Percentiles rank a stretch among this genome's conserved stretches.
phyloP scores from a whole-genome alignment of 2,797 vertebrate species.

The Gambusia yucatana region DNA sequence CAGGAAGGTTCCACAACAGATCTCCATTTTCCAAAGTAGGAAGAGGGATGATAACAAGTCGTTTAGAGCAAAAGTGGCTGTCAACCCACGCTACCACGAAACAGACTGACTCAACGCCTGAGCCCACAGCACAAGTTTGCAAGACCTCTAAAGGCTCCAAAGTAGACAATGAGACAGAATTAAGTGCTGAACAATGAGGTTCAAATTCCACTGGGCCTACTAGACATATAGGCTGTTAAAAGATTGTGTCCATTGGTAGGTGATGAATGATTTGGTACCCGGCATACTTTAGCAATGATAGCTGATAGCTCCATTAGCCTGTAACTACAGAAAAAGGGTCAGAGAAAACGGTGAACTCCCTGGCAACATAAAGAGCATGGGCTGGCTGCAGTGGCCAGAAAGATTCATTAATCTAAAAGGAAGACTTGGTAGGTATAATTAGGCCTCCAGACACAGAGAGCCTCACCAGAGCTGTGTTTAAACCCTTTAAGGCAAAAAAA shows the following conservation, averaged over 20 bases:
- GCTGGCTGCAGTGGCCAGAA: conserved; percentile 61
- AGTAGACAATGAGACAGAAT: conserved; percentile 62
- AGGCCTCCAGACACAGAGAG: conserved; percentile 75
- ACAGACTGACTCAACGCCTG: conserved; percentile 27
- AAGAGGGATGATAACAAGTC: conserved; percentile 64
- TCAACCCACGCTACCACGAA: conserved; percentile 32
- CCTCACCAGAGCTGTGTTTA: conserved; percentile 56
- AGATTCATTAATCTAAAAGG: conserved; percentile 79
- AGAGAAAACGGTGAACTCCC: conserved; percentile 70
- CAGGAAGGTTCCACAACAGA: conserved; percentile 59
- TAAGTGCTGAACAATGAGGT: conserved; percentile 65
- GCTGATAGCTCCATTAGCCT: conserved; percentile 78
- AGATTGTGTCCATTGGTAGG: conserved; percentile 72
- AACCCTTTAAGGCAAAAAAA: conserved; percentile 54
- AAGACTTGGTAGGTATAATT: conserved; percentile 76
- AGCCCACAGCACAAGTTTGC: conserved; percentile 29
- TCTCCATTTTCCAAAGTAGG: conserved; percentile 71
- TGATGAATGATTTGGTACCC: conserved; percentile 71
- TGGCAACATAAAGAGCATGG: conserved; percentile 65
- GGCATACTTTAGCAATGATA: conserved; percentile 72
- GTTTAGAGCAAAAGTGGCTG: conserved; percentile 53
- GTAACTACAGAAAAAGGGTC: conserved; percentile 76
- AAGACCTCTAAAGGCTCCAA: conserved; percentile 55
- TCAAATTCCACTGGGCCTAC: conserved; percentile 66
- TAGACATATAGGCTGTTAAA: conserved; percentile 68